A percentile compares a stretch with the other conserved stretches of the same genome.
Evolutionary conservation across 2,888 invertebrate species (phyloP).

Genomic region (Odontocolon sp.): DNA sequence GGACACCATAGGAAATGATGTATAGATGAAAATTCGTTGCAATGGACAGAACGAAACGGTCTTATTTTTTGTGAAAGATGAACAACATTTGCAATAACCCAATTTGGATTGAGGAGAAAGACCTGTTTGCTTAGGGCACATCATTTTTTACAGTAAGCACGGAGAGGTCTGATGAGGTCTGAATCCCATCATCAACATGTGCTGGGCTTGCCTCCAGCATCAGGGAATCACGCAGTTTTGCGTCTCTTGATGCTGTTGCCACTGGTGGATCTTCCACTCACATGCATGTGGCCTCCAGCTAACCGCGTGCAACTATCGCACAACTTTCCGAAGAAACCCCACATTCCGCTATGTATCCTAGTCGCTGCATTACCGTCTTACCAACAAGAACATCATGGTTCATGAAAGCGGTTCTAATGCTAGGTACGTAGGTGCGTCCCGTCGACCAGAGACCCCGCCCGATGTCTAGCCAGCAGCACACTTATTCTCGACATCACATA

Average conservation of each 20-base stretch:
- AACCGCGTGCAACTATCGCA: conserved; percentile 5
- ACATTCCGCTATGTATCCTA: conserved; percentile 51
- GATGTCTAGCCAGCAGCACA: conserved; percentile 50
- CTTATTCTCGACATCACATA: conserved; percentile 28
- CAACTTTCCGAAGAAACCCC: conserved; percentile 45
- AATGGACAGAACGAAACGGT: too few species aligned
- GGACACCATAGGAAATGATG: background rate
- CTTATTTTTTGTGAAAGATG: too few species aligned
- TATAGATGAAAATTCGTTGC: too few species aligned
- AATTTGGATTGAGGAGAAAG: too few species aligned
- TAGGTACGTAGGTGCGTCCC: conserved; percentile 51
- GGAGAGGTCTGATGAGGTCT: conserved; percentile 42
- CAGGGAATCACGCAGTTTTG: conserved; percentile 47
- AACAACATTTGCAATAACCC: too few species aligned
- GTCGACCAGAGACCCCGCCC: conserved; percentile 54
- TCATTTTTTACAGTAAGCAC: too few species aligned
- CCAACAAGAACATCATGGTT: conserved; percentile 51
- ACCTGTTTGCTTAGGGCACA: too few species aligned
- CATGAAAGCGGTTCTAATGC: conserved; percentile 43
- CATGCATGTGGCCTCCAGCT: background rate
- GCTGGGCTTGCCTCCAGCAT: conserved; percentile 58
- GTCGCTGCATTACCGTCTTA: conserved; percentile 50
- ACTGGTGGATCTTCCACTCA: conserved; percentile 21
- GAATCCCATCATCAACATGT: conserved; percentile 65
- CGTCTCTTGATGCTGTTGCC: conserved; percentile 35